A percentile compares a stretch with the other conserved stretches of the same genome.
Conservation (phyloP, 2,113 vertebrate genomes). For the Ailurus styani region DNA sequence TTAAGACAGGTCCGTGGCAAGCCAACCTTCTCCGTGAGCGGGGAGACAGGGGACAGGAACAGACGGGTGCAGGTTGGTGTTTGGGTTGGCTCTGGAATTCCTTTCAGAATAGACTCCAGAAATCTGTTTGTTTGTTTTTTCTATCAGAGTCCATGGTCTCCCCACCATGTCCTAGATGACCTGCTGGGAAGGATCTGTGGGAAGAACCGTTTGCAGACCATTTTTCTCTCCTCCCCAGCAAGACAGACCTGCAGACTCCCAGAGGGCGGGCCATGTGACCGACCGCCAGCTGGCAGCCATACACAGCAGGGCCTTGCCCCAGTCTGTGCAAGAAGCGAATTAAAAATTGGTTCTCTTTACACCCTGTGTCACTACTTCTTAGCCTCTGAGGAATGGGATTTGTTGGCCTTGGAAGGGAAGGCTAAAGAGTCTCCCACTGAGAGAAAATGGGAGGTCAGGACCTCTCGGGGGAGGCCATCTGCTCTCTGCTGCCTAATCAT, state of each 20-base stretch:
- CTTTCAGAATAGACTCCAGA: neutral
- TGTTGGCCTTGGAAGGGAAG: neutral
- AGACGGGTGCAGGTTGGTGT: neutral
- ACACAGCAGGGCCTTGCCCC: fast-evolving
- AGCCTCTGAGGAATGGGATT: neutral
- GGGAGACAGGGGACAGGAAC: neutral
- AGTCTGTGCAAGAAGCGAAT: neutral
- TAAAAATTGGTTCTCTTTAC: neutral
- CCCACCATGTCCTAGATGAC: neutral
- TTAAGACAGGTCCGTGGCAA: neutral
- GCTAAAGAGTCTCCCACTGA: neutral
- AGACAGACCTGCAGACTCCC: neutral
- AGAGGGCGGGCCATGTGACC: neutral
- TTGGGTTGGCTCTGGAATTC: neutral
- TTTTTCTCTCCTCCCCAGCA: neutral
- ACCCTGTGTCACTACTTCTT: neutral
- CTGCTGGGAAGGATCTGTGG: neutral
- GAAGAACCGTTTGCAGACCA: neutral
- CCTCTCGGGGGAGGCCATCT: neutral
- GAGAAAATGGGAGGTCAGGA: neutral
- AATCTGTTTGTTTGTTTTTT: neutral
- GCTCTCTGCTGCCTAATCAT: neutral
- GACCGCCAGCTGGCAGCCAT: neutral
- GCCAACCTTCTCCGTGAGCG: neutral
- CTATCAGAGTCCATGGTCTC: neutral